Base-by-base conservation (phyloP, 2,113 vertebrate species). In the Cranoglanis bouderius region DNA sequence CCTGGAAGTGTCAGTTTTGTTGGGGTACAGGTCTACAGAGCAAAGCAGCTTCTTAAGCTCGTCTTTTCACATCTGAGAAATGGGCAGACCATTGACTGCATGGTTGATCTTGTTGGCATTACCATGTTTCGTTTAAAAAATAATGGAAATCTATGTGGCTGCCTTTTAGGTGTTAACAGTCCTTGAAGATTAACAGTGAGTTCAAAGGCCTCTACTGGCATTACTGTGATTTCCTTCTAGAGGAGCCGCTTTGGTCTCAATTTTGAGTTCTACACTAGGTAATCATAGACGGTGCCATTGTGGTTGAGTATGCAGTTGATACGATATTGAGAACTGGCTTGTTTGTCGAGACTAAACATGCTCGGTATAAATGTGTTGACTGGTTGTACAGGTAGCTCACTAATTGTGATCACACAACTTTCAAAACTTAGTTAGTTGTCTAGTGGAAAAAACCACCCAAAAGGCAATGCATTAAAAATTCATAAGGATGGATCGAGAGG, bases 21-120 rank as follows among this genome's bases (percentile, higher is more conserved):
- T 94, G 95, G 95, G 94, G 95, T 95, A 96, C 96, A 96, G 96
- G 95, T 96, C 96, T 96, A 96, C 95, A 96, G 96, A 96, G 95
- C 91, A 91, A 94, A 94, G 94, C 94, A 93, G 91, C 95, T 96
- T 96, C 96, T 96, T 95, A 92, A 90, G 93, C 94, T 92, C 93
- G 93, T 95, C 94, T 95, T 95, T 93, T 93, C 88, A 93, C 81
- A 89, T 87, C 78, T 92, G 92, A 94, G 92, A 92, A 91, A 94
- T 92, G 90, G 92, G 93, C 90, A 91, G 93, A 91, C 91, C 88
- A 92, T 88, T 91, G 75, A 91, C 88, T 92, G 91, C 93, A 93
- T 91, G 90, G 91, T 91, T 85, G 90, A 63, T 87, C 91, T 92
- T 94, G 91, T 89, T 90, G 92, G 88, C 92, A 87, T 81, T 89